Evolutionary conservation across 2,888 invertebrate genomes (phyloP).

Genomic region (Lucinisca nassula): DNA sequence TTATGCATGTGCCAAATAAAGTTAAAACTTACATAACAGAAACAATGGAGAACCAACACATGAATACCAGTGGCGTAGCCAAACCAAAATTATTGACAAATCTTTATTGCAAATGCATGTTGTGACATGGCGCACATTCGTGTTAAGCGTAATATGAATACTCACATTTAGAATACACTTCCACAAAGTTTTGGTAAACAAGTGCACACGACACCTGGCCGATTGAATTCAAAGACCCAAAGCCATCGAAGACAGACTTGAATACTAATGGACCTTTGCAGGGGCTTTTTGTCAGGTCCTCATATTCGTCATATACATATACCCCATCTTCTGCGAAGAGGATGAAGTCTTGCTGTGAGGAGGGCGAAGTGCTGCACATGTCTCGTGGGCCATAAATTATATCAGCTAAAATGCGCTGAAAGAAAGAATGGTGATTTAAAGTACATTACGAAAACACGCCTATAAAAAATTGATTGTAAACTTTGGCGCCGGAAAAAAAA

Average conservation of each 20-base stretch:
- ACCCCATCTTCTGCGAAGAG: constrained; percentile 40
- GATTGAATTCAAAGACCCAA: not conserved
- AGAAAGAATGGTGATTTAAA: not conserved
- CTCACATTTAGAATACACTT: not conserved
- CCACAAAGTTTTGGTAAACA: constrained; percentile 13
- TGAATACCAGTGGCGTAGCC: no score
- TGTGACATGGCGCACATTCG: no score
- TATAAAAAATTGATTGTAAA: not conserved
- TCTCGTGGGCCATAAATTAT: constrained; percentile 24
- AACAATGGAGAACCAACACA: no score
- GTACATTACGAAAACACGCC: not conserved
- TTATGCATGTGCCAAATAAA: no score
- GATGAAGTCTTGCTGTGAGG: constrained; percentile 30
- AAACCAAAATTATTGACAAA: no score
- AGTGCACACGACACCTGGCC: not conserved
- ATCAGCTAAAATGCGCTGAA: not conserved
- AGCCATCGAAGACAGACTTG: not conserved
- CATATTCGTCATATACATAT: constrained; percentile 40
- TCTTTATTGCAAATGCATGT: no score
- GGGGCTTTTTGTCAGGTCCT: constrained; percentile 17
- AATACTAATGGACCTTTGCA: constrained; percentile 29
- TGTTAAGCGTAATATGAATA: no score
- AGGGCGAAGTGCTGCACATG: constrained; percentile 14
- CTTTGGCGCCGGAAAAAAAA: not conserved
- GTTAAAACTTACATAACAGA: no score